Evolutionary conservation across 2,113 vertebrate species (phyloP).

Genomic region (Machaerirhynchus nigripectus): DNA sequence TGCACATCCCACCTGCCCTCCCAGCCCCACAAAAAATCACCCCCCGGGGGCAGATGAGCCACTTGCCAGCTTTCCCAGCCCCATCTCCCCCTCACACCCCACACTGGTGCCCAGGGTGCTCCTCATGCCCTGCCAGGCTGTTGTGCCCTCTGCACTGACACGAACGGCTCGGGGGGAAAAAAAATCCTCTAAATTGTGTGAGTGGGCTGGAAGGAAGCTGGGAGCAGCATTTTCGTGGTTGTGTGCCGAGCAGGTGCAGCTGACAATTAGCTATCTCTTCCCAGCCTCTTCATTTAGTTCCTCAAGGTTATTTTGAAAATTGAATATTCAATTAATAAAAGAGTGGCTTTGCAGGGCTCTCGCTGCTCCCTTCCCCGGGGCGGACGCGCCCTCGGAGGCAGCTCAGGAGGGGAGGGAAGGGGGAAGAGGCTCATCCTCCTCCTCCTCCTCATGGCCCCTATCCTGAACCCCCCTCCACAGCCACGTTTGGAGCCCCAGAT

Average conservation of each 20-base stretch:
- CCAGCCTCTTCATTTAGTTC: constrained; percentile 64
- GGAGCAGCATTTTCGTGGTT: constrained; percentile 11
- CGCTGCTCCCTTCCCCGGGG: background rate
- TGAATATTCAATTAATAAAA: constrained; percentile 65
- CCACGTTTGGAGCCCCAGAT: background rate
- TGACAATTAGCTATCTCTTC: constrained; percentile 64
- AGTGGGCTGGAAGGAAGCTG: constrained; percentile 58
- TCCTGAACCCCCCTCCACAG: background rate
- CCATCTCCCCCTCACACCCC: background rate
- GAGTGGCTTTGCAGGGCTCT: constrained; percentile 43
- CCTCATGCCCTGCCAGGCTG: background rate
- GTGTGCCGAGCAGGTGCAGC: constrained; percentile 53
- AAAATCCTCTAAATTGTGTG: background rate
- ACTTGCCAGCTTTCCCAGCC: background rate
- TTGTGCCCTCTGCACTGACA: constrained; percentile 16
- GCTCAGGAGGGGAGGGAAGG: background rate
- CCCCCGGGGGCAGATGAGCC: rapidly evolving
- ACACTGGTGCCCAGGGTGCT: rapidly evolving
- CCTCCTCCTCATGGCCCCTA: background rate
- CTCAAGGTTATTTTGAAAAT: constrained; percentile 68
- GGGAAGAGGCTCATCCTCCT: background rate
- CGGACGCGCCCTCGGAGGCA: background rate
- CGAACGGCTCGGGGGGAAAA: rapidly evolving
- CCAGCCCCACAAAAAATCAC: background rate
- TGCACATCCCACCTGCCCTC: background rate